phyloP scores from a whole-genome alignment of 2,888 invertebrate species.

The Tetragonisca angustula region DNA sequence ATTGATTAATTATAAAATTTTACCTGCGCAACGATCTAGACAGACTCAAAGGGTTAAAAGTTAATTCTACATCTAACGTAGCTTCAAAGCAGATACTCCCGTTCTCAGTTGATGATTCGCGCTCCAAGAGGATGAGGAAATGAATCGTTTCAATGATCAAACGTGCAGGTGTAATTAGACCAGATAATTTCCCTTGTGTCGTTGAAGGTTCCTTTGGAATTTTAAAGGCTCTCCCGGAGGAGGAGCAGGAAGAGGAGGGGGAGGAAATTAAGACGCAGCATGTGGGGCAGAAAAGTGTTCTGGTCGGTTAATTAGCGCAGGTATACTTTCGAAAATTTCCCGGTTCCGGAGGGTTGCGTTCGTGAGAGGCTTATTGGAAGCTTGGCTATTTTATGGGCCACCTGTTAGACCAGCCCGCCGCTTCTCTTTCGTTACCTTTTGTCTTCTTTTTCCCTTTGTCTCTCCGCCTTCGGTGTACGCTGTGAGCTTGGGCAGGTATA shows the following conservation, averaged over 20 bases:
- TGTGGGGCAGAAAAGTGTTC: not conserved
- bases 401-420: constrained; percentile 64
- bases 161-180: not conserved
- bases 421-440: constrained; percentile 47
- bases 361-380: constrained; percentile 56
- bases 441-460: constrained; percentile 20
- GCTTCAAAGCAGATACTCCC: too few species aligned
- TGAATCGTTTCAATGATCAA: too few species aligned
- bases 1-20: too few species aligned
- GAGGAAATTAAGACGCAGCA: not conserved
- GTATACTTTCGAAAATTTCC: constrained; percentile 38
- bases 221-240: not conserved
- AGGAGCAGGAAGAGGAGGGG: too few species aligned
- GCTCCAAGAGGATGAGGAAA: too few species aligned
- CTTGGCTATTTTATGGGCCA: constrained; percentile 69
- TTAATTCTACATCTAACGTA: too few species aligned
- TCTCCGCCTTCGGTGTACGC: not conserved
- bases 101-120: too few species aligned
- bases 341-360: constrained; percentile 19
- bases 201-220: not conserved
- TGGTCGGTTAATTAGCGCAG: constrained; percentile 42
- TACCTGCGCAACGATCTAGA: too few species aligned
- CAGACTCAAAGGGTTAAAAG: too few species aligned
- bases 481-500: not conserved
- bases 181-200: not conserved